Evolutionary conservation across 2,888 invertebrate species (phyloP), one percentile per base, ranked within the genome.

Genomic region (Dynastes tityus): DNA sequence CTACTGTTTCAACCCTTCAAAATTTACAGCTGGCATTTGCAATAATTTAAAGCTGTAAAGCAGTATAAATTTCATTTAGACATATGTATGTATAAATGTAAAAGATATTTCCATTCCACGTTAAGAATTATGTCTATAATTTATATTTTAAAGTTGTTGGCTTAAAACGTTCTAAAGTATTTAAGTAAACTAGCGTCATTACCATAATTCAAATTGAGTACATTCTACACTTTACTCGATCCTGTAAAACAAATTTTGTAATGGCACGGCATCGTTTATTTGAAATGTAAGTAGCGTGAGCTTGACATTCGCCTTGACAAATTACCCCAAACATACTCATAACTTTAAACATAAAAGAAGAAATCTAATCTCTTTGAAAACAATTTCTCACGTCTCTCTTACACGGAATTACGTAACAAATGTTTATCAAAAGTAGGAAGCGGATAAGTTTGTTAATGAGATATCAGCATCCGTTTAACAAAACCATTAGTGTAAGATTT

Each of bases 401-500:
- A 73, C 67, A 53, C 70, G 65, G 77, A 58, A 32, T 64, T 76
- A 71, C 79, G 63, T 76, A 63, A 79, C 79, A 78, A 76, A 76
- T 78, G 64, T 79, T 81, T 83, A 83, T 83, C 83, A 70, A 37
- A 55, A 79, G 80, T 82, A 81, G 83, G 83, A 83, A 83, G 81
- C 78, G 78, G 82, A 82, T 82, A 83, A 83, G 80, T 77, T 78
- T 78, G 80, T 80, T 82, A 83, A 82, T 83, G 81, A 82, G 81
- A 82, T 83, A 83, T 83, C 83, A 83, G 81, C 83, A 81, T 83
- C 83, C 83, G 83, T 78, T 82, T 78, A 73, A 80, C 80, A 80
- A 78, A 80, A 79, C 82, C 81, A 82, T 83, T 82, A 82, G 79
- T 78, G 82, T 80, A 81, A 82, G 82, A 84, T 84, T 84, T 84